Base-by-base conservation (phyloP, 2,888 invertebrate species). In the Herminia tarsipennalis region DNA sequence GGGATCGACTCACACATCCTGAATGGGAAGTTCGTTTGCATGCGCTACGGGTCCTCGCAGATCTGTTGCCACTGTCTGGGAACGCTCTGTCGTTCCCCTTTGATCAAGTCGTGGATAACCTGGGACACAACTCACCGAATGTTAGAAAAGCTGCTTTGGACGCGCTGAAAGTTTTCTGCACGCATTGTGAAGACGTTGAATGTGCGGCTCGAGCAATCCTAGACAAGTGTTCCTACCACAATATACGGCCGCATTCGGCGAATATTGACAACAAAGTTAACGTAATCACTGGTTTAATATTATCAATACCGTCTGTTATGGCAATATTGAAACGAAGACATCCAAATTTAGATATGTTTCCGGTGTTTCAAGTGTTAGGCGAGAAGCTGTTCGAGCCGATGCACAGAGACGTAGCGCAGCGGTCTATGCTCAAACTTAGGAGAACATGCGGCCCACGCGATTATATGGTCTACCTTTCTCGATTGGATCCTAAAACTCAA, bases 11-110 rank as follows among this genome's bases (percentile, higher is more conserved):
- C 30, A 92, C 93, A 24, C 95, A 96, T 77, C 95, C 96, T 1
- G 96, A 97, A 79, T 95, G 96, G 94, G 96, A 96, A 83, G 96
- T 97, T 21, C 93, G 96, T 5, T 95, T 96, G 57, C 96, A 97
- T 79, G 96, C 96, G 16, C 86, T 97, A 3, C 86, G 96, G 37
- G 96, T 97, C 5, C 92, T 97, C 22, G 94, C 94, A 17, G 96
- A 97, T 81, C 93, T 97, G 1, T 88, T 97, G 33, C 96, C 96
- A 2, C 94, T 96, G 25, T 93, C 96, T 54, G 93, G 93, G 27
- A 92, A 93, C 35, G 93, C 93, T 38, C 92, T 96, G 9, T 95
- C 96, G 60, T 92, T 93, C 47, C 93, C 95, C 43, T 94, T 96
- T 89, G 93, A 94, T 25, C 95, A 95, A 76, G 90, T 97, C 37